Evolutionary conservation across 2,797 vertebrate genomes (phyloP), one percentile per base, ranked within the genome.

Genomic region (Danio albolineatus): DNA sequence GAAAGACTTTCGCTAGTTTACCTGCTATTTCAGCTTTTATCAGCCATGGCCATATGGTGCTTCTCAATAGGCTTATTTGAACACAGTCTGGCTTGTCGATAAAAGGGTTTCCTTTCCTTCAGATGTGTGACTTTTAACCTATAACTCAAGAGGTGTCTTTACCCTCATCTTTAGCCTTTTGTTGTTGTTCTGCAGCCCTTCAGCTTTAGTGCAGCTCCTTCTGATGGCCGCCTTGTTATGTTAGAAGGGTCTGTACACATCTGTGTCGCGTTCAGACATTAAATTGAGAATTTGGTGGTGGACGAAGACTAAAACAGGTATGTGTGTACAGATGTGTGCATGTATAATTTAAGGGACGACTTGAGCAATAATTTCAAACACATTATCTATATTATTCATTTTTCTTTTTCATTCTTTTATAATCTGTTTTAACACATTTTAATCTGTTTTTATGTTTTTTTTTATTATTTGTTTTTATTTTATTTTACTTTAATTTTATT

Each of bases 71-170:
- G 17, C n/a, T 64, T n/a, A 36, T 64, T 41, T 17, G 57, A 64
- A n/a, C 13, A 0, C 67, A 19, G 28, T 39, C 49, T 51, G 28
- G 49, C 49, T 71, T 19, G 36, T 74, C 16, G 21, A 75, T 73
- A 46, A 76, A 60, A 48, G n/a, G 12, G 43, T 44, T 13, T 51
- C 14, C 60, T 14, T 84, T 82, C 16, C 85, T 85, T 66, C 83
- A 39, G 79, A 87, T 86, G 74, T 82, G 88, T 88, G 76, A 82
- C 73, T 85, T 84, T 79, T 81, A 81, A 87, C 85, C 66, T 21
- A 79, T 51, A 73, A 70, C 19, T 64, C 53, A 39, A 70, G 64
- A 17, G 72, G 28, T 17, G 48, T 41, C 21, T 62, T 71, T 72
- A 14, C 62, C 13, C 19, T 10, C 9, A 51, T 60, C 53, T 62